These are phyloP conservation scores for Acanthisitta chloris DNA, from an alignment of 2,113 vertebrate species.

Conservation along the genomic window DNA sequence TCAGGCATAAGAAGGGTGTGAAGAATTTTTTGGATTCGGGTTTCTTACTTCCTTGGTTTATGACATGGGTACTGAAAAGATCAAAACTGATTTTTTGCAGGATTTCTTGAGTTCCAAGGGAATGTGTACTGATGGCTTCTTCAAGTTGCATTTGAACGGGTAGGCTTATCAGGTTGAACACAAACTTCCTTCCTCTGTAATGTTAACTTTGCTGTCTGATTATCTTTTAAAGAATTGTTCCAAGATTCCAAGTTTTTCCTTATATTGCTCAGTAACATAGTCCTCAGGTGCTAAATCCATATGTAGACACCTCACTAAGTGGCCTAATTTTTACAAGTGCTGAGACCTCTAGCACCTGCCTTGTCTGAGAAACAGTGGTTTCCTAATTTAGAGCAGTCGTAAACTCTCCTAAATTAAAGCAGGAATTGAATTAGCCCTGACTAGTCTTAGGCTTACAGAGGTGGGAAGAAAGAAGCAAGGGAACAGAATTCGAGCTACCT, in stretches of 20 bases:
- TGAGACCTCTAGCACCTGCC: constrained; percentile 38
- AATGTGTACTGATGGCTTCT: background rate
- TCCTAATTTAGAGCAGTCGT: constrained; percentile 24
- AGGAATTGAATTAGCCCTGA: background rate
- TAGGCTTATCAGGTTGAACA: background rate
- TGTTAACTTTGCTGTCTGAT: constrained; percentile 3
- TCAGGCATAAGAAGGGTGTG: background rate
- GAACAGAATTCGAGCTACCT: background rate
- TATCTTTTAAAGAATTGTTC: background rate
- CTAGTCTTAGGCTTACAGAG: background rate
- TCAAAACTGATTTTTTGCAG: background rate
- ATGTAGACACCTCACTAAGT: constrained; percentile 36
- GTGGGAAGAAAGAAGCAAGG: background rate
- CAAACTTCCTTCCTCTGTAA: background rate
- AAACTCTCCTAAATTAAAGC: constrained; percentile 50
- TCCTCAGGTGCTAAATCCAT: constrained; percentile 33
- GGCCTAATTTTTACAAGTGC: constrained; percentile 28
- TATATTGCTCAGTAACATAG: background rate
- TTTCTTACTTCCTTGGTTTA: background rate
- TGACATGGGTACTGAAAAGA: background rate
- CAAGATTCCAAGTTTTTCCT: background rate
- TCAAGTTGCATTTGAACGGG: background rate
- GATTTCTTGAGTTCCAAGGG: background rate
- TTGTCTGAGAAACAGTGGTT: background rate
- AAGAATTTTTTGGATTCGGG: background rate